These are phyloP conservation scores for Enoplosus armatus DNA, from an alignment of 2,797 vertebrate species.

Conservation along the genomic window DNA sequence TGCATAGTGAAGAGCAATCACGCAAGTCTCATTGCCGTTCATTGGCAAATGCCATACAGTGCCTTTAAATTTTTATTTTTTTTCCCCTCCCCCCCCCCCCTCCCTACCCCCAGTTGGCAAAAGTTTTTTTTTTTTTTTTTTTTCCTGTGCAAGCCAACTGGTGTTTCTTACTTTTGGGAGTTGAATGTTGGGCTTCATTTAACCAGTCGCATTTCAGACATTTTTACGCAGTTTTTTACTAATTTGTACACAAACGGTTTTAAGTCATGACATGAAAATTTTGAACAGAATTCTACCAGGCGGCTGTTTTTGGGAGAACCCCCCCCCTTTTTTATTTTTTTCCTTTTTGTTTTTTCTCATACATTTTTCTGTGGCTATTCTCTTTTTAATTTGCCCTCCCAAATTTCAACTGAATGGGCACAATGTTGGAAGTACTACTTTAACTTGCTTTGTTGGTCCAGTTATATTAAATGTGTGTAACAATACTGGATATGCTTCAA, in stretches of 20 bases:
- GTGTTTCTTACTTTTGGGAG: conserved; percentile 97
- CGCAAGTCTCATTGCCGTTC: conserved; percentile 94
- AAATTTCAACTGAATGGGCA: conserved; percentile 83
- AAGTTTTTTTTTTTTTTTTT: too few relatives aligned
- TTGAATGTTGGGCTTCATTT: conserved; percentile 98
- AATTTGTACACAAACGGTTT: conserved; percentile 99
- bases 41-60: conserved; percentile 98
- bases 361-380: conserved; percentile 90
- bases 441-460: conserved; percentile 78
- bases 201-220: conserved; percentile 99
- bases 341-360: conserved; percentile 76
- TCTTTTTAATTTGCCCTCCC: conserved; percentile 84
- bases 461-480: conserved; percentile 75
- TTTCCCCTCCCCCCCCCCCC: conserved; percentile 71
- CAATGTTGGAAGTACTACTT: conserved; percentile 78
- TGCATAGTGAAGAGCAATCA: conserved; percentile 93
- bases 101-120: conserved; percentile 87
- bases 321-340: conserved; percentile 80
- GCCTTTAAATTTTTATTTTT: conserved; percentile 96
- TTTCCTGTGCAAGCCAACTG: conserved; percentile 92
- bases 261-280: conserved; percentile 95
- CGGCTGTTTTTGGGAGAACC: conserved; percentile 91
- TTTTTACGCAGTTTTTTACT: conserved; percentile 99
- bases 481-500: conserved; percentile 76
- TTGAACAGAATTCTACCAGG: conserved; percentile 92